Percentiles rank a stretch among this genome's conserved stretches.
These are phyloP conservation scores for Tauraco hartlaubi DNA, from an alignment of 2,797 vertebrate genomes.

Conservation along the genomic window DNA sequence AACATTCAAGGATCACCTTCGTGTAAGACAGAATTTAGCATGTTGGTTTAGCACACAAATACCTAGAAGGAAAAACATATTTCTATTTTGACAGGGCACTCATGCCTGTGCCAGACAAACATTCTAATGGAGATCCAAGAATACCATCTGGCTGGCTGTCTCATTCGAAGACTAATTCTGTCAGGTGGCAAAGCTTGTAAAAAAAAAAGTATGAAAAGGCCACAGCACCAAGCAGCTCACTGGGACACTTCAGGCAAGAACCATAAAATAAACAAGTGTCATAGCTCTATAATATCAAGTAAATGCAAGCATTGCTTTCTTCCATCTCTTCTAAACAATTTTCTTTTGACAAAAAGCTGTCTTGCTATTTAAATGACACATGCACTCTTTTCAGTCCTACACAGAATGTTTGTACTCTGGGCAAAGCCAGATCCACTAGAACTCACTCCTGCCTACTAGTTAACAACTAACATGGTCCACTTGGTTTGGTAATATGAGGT, in stretches of 20 bases:
- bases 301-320: not conserved
- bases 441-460: not conserved
- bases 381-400: not conserved
- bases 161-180: not conserved
- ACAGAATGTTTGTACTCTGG: accelerated
- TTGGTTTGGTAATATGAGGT: not conserved
- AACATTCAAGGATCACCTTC: not conserved
- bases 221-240: not conserved
- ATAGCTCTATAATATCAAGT: not conserved
- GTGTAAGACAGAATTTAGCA: not conserved
- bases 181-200: not conserved
- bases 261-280: not conserved
- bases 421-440: not conserved
- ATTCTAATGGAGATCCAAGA: not conserved
- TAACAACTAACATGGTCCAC: not conserved
- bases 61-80: conserved; percentile 7
- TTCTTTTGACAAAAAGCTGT: not conserved
- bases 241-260: not conserved
- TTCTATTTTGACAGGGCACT: conserved; percentile 11
- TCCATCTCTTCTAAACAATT: not conserved
- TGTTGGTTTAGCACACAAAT: not conserved
- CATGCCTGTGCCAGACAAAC: not conserved
- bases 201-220: not conserved
- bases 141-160: conserved; percentile 21
- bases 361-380: not conserved